Evolutionary conservation across 2,113 vertebrate genomes (phyloP).

Genomic region (Pelecanus crispus): DNA sequence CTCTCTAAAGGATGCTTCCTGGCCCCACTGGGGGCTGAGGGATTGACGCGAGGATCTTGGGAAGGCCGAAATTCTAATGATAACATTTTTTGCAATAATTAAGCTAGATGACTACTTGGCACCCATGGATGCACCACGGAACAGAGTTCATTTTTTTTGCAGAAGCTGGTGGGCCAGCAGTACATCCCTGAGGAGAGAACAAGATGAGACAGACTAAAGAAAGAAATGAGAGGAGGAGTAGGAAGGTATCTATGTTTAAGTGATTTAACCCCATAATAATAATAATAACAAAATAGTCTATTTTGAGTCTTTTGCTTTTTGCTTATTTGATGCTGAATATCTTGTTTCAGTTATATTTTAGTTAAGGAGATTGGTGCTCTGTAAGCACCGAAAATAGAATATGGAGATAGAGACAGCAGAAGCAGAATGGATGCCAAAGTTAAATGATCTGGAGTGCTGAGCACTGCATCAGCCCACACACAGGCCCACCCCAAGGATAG

Average conservation of each 20-base stretch:
- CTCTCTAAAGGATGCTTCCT: neutral
- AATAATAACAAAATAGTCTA: conserved; percentile 29
- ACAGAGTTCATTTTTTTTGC: neutral
- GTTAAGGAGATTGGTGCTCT: conserved; percentile 35
- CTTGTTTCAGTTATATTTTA: conserved; percentile 48
- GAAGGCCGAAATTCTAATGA: neutral
- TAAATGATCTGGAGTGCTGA: conserved; percentile 62
- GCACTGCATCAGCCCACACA: conserved; percentile 54
- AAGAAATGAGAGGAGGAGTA: conserved; percentile 12
- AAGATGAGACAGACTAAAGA: conserved; percentile 28
- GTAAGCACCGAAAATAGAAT: conserved; percentile 55
- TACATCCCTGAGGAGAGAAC: neutral
- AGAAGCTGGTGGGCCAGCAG: neutral
- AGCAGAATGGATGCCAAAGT: conserved; percentile 57
- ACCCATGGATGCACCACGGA: neutral
- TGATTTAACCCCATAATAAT: neutral
- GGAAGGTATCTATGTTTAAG: conserved; percentile 28
- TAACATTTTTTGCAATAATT: neutral
- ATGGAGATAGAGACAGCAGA: conserved; percentile 51
- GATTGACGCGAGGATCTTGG: neutral
- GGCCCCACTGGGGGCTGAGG: neutral
- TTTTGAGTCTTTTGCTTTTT: conserved; percentile 31
- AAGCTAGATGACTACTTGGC: neutral
- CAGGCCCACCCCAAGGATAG: conserved; percentile 40
- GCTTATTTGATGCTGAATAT: conserved; percentile 42